phyloP scores from a whole-genome alignment of 2,888 invertebrate species.

The Anarsia innoxiella region DNA sequence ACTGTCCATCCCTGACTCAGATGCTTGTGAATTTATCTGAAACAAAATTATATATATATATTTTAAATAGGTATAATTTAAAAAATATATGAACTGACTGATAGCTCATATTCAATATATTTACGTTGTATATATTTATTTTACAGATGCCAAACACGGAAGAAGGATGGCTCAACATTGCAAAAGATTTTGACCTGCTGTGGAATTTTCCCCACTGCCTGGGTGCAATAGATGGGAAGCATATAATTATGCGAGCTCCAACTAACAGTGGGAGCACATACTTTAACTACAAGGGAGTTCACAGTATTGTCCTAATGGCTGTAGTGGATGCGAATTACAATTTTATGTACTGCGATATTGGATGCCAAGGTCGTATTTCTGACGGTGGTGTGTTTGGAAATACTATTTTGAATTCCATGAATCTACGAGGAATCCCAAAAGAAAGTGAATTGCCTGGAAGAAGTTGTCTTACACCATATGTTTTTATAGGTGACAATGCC shows the following conservation, averaged over 20 bases:
- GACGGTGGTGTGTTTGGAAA: too few species aligned
- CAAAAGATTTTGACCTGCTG: conserved; percentile 1
- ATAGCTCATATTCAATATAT: background rate
- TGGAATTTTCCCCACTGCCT: conserved; percentile 23
- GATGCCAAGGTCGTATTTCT: conserved; percentile 22
- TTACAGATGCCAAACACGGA: conserved; percentile 1
- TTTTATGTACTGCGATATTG: conserved; percentile 24
- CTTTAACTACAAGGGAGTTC: conserved; percentile 24
- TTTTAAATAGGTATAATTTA: conserved; percentile 13
- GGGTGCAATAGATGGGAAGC: too few species aligned
- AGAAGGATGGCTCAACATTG: conserved; percentile 1
- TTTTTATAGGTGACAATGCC: too few species aligned
- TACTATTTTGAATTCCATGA: conserved; percentile 17
- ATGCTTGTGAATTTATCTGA: conserved; percentile 17
- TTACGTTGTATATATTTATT: conserved; percentile 1
- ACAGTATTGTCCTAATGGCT: conserved; percentile 25
- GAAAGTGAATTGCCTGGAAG: conserved; percentile 17
- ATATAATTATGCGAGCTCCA: conserved; percentile 18
- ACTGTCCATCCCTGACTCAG: conserved; percentile 18
- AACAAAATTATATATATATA: conserved; percentile 15
- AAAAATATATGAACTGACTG: conserved; percentile 10
- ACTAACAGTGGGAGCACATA: conserved; percentile 20
- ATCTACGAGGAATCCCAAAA: conserved; percentile 18
- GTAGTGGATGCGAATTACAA: conserved; percentile 23
- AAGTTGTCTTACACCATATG: too few species aligned